Conservation (phyloP, 2,888 invertebrate species). For the Lomographa bimaculata region DNA sequence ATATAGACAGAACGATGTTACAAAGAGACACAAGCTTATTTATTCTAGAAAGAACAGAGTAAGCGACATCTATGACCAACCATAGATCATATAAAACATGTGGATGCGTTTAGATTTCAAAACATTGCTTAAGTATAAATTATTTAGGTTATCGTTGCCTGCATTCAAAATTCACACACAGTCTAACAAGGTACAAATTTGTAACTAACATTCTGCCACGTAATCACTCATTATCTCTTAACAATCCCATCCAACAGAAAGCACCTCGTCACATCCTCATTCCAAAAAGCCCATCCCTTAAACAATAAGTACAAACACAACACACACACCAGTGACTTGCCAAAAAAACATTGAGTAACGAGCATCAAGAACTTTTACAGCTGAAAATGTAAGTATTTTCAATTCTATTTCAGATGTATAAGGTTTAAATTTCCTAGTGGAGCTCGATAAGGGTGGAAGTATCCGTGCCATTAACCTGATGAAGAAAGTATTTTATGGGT, state of each 20-base stretch:
- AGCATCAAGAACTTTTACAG: conserved; percentile 19
- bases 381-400: conserved; percentile 12
- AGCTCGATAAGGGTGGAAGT: conserved; percentile 41
- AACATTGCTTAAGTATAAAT: too few relatives aligned
- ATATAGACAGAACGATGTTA: too few relatives aligned
- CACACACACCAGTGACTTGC: conserved; percentile 46
- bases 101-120: too few relatives aligned
- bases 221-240: conserved; percentile 24
- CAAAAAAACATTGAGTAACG: conserved; percentile 47
- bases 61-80: too few relatives aligned
- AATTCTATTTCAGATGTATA: conserved; percentile 19
- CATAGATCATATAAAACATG: too few relatives aligned
- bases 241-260: conserved; percentile 20
- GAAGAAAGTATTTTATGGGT: conserved; percentile 62
- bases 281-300: conserved; percentile 31
- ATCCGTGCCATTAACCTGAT: conserved; percentile 59
- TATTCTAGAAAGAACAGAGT: too few relatives aligned
- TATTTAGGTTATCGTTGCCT: too few relatives aligned
- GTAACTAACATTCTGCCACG: conserved; percentile 15
- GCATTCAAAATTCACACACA: too few relatives aligned
- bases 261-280: conserved; percentile 36
- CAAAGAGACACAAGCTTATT: too few relatives aligned
- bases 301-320: conserved; percentile 37
- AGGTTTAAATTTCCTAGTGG: conserved; percentile 19
- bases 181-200: too few relatives aligned